A percentile compares a stretch with the other conserved stretches of the same genome.
Conservation (phyloP, 2,113 vertebrate species). For the Larimichthys polyactis region DNA sequence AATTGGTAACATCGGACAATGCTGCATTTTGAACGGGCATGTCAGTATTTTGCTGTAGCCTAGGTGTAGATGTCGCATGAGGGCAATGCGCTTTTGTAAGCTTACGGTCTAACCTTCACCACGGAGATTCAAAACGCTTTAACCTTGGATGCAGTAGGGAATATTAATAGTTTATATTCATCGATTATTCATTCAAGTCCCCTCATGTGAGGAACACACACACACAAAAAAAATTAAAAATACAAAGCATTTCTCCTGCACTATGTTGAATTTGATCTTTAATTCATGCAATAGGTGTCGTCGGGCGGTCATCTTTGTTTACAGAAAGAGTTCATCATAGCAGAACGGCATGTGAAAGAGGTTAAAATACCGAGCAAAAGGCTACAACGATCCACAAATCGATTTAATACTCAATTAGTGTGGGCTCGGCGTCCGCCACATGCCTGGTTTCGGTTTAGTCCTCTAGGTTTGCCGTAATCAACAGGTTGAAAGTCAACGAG, state of each 20-base stretch:
- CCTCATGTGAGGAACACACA: slow-evolving; percentile 13
- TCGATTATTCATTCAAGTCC: slow-evolving; percentile 76
- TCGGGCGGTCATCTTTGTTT: slow-evolving; percentile 82
- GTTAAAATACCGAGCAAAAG: slow-evolving; percentile 57
- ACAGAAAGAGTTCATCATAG: slow-evolving; percentile 80
- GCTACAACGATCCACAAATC: slow-evolving; percentile 51
- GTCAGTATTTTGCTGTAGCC: slow-evolving; percentile 76
- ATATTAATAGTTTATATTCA: slow-evolving; percentile 82
- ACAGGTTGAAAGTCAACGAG: slow-evolving; percentile 87
- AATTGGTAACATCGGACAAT: slow-evolving; percentile 75
- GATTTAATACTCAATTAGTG: slow-evolving; percentile 65
- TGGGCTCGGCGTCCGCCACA: slow-evolving; percentile 67
- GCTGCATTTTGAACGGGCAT: slow-evolving; percentile 79
- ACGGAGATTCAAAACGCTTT: slow-evolving; percentile 75
- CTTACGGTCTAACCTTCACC: slow-evolving; percentile 80
- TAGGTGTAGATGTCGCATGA: slow-evolving; percentile 83
- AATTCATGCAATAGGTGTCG: slow-evolving; percentile 79
- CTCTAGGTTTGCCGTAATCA: slow-evolving; percentile 82
- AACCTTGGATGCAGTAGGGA: slow-evolving; percentile 81
- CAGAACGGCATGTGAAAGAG: slow-evolving; percentile 70
- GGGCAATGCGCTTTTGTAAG: slow-evolving; percentile 83
- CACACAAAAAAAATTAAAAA: slow-evolving; percentile 53
- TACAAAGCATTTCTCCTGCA: slow-evolving; percentile 64
- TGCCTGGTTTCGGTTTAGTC: slow-evolving; percentile 67
- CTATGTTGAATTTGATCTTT: slow-evolving; percentile 79